These are phyloP conservation scores for Criorhina ranunculi DNA, from an alignment of 2,888 invertebrate genomes.

Conservation along the genomic window DNA sequence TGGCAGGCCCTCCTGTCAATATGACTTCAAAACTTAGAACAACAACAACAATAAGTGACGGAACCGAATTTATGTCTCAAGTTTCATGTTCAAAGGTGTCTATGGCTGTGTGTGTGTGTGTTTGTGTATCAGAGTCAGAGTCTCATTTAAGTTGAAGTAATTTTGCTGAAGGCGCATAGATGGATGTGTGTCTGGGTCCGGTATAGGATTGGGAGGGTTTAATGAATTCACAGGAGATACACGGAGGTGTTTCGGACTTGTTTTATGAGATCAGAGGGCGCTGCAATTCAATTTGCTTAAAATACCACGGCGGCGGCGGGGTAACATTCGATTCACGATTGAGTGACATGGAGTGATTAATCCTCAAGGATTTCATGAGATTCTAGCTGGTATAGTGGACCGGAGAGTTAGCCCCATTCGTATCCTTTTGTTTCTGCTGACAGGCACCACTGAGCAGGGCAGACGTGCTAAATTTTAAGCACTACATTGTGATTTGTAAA, in stretches of 20 bases:
- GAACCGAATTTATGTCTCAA: conserved; percentile 25
- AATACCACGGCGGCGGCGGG: not conserved
- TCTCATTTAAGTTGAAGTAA: too few species aligned
- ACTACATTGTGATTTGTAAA: too few species aligned
- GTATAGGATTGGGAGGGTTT: conserved; percentile 8
- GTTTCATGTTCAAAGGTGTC: conserved; percentile 17
- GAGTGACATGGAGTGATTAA: not conserved
- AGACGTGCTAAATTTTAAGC: too few species aligned
- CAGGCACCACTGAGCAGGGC: too few species aligned
- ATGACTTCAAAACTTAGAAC: conserved; percentile 8
- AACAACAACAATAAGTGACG: conserved; percentile 1
- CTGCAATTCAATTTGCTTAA: conserved; percentile 42
- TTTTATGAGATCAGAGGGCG: conserved; percentile 27
- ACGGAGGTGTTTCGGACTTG: conserved; percentile 40
- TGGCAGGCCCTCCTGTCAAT: conserved; percentile 29
- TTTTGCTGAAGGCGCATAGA: conserved; percentile 13
- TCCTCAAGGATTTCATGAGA: not conserved
- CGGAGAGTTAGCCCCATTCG: not conserved
- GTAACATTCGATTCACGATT: not conserved
- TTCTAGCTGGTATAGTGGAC: not conserved
- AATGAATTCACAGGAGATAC: conserved; percentile 52
- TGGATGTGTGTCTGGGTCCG: not conserved
- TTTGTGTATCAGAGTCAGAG: too few species aligned
- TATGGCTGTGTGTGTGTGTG: not conserved
- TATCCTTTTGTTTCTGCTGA: too few species aligned